Evolutionary conservation across 2,113 vertebrate species (phyloP).

Genomic region (Delphinus delphis): DNA sequence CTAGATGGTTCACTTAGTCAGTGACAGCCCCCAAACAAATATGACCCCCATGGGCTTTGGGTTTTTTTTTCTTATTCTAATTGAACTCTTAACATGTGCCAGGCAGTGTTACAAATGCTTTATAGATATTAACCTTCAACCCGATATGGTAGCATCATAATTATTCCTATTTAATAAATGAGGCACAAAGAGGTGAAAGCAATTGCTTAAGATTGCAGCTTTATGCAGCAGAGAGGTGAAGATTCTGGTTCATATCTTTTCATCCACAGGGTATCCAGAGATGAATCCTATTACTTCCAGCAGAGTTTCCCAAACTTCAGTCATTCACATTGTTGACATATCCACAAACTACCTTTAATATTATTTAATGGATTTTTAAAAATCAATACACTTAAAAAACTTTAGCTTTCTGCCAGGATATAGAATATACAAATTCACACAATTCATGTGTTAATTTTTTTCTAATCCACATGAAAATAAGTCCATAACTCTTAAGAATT

Average conservation of each 20-base stretch:
- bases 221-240: not conserved
- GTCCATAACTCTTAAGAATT: not conserved
- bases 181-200: not conserved
- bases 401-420: not conserved
- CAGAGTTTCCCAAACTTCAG: not conserved
- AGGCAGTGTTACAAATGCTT: not conserved
- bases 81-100: not conserved
- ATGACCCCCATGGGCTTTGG: not conserved
- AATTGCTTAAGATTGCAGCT: not conserved
- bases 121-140: constrained; percentile 2
- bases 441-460: not conserved
- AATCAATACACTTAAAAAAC: not conserved
- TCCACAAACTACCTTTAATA: not conserved
- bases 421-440: not conserved
- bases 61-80: not conserved
- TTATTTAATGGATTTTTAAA: not conserved
- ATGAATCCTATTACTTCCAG: not conserved
- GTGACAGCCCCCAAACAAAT: not conserved
- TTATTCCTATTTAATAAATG: constrained; percentile 1
- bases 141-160: not conserved
- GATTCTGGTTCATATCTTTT: not conserved
- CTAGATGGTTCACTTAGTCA: not conserved
- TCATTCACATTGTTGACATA: not conserved
- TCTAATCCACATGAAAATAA: not conserved
- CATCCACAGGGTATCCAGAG: not conserved